A percentile compares a stretch with the other conserved stretches of the same genome.
These are phyloP conservation scores for Pampus argenteus DNA, from an alignment of 2,797 vertebrate genomes.

Conservation along the genomic window DNA sequence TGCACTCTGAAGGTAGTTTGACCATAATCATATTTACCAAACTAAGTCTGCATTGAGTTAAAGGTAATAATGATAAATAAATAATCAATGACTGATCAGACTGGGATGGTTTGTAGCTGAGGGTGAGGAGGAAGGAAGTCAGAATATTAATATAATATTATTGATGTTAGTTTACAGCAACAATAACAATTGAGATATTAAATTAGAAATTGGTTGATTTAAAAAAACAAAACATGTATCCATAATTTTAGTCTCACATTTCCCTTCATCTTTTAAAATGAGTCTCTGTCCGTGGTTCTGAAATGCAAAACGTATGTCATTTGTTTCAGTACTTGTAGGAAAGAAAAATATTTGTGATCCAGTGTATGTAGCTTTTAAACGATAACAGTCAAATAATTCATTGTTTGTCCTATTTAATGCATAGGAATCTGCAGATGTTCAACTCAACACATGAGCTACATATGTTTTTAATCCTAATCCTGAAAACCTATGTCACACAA, in stretches of 20 bases:
- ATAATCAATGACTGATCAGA: neutral
- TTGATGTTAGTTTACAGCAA: no score
- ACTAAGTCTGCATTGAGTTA: neutral
- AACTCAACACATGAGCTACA: constrained; percentile 12
- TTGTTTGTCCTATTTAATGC: neutral
- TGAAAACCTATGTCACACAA: constrained; percentile 43
- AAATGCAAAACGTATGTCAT: neutral
- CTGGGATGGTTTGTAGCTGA: neutral
- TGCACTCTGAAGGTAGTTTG: neutral
- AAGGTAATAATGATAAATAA: no score
- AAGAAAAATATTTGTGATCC: neutral
- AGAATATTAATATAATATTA: no score
- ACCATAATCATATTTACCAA: neutral
- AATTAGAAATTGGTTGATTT: no score
- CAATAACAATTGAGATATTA: no score
- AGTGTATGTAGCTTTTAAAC: neutral
- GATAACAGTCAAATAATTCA: neutral
- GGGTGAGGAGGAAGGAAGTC: neutral
- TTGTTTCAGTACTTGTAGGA: neutral
- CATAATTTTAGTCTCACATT: neutral
- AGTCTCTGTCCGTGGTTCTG: constrained; percentile 48
- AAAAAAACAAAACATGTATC: neutral
- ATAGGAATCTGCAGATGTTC: neutral
- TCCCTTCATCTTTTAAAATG: neutral
- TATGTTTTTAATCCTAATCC: constrained; percentile 53